These are phyloP conservation scores for Ataeniobius toweri DNA, from an alignment of 2,797 vertebrate genomes.

Conservation along the genomic window DNA sequence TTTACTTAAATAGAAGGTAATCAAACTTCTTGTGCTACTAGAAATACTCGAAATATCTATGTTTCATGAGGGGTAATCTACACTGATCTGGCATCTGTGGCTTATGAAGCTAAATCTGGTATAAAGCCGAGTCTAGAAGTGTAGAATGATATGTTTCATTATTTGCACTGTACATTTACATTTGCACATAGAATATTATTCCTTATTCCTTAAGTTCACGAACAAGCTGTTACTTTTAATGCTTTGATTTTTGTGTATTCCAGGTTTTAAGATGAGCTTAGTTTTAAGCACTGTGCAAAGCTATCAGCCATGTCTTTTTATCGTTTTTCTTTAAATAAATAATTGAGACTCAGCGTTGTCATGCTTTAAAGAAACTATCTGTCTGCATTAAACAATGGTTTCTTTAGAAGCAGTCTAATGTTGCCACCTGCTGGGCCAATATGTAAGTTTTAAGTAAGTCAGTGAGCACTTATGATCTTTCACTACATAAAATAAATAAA, in stretches of 20 bases:
- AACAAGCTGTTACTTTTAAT: constrained; percentile 6
- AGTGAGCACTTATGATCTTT: too few species aligned
- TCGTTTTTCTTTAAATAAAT: background rate
- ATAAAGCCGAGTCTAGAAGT: constrained; percentile 18
- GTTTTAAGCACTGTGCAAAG: constrained; percentile 5
- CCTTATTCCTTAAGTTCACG: background rate
- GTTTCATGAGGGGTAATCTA: background rate
- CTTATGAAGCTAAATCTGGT: constrained; percentile 7
- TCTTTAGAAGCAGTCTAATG: background rate
- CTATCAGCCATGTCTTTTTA: constrained; percentile 5
- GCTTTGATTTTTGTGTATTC: background rate
- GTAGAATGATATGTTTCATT: constrained; percentile 6
- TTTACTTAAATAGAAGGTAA: background rate
- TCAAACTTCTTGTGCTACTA: background rate
- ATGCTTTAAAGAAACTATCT: background rate
- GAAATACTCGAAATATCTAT: background rate
- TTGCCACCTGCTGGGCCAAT: constrained; percentile 41
- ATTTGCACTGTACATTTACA: constrained; percentile 10
- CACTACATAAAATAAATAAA: background rate
- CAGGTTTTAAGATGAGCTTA: background rate
- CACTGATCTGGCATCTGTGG: background rate
- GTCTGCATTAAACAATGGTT: background rate
- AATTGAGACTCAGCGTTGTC: background rate
- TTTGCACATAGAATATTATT: background rate
- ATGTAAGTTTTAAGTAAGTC: background rate